Base-by-base conservation (phyloP, 2,888 invertebrate genomes). In the Axea sp. region DNA sequence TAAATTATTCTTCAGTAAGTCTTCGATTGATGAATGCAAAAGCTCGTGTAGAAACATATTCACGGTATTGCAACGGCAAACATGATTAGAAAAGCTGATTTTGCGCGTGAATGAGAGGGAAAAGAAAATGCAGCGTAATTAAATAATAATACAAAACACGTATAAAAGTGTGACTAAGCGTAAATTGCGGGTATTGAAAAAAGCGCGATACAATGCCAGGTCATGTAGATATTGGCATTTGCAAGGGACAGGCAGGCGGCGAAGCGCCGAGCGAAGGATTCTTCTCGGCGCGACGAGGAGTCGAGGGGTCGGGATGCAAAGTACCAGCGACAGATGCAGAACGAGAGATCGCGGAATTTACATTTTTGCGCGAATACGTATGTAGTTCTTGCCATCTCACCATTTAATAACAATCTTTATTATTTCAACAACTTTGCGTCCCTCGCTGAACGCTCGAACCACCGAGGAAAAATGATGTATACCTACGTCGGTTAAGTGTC, bases 351-450 rank as follows among this genome's bases (percentile, higher is more conserved):
- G 55, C 79, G 78, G 75, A 82, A 84, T 84, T 84, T 78, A 80
- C 82, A 83, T 84, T 83, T 82, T 75, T 75, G 60, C 67, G 41
- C 75, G 62, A 62, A 67, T 57, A 43, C 59, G 59, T 60, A 45
- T 47, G 51, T 55, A 41, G 55, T 62, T 55, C 75, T 64, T 72
- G 72, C 78, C 76, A 73, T 64, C 76, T 60, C 30, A 73, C 62
- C 76, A 75, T 83, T 78, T 77, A 80, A 84, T 82, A 84, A 82
- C 82, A 84, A 78, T 73, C 78, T 82, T 83, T 84, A 83, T 84
- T 84, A 83, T 84, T 84, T 83, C 80, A 84, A 82, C 82, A 78
- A 83, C 77, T 62, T 64, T 33, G 51, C 41, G 35, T 14, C 47
- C 26, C 49, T 53, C 53, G 37, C 4, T 30, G n/a, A n/a, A n/a